phyloP scores from a whole-genome alignment of 2,113 vertebrate genomes.

The Eptesicus fuscus region DNA sequence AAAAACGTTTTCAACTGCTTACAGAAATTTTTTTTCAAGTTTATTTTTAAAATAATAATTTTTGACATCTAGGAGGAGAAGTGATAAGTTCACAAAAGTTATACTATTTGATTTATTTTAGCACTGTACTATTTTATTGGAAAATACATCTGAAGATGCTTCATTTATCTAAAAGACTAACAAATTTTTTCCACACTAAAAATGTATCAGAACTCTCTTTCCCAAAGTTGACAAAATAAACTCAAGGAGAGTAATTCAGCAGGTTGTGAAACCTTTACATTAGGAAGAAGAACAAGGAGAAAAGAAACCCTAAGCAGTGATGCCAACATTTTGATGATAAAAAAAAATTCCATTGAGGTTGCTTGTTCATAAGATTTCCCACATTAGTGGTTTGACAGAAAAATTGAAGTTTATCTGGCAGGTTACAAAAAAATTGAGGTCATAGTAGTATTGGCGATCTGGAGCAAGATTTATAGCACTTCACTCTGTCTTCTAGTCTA shows the following conservation, averaged over 20 bases:
- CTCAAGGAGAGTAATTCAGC: background rate
- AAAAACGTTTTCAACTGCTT: background rate
- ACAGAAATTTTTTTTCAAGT: background rate
- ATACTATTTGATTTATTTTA: background rate
- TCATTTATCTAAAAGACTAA: background rate
- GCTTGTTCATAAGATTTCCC: background rate
- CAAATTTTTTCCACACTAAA: background rate
- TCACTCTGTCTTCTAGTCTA: background rate
- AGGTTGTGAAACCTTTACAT: background rate
- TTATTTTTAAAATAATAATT: background rate
- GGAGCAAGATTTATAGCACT: background rate
- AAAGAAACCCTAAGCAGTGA: background rate
- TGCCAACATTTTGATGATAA: background rate
- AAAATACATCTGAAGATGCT: background rate
- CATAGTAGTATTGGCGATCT: background rate
- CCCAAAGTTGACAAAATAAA: conserved; percentile 8
- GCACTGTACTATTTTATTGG: background rate
- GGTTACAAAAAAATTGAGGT: conserved; percentile 18
- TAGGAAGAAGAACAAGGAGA: background rate
- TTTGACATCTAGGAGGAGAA: background rate
- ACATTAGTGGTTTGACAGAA: background rate
- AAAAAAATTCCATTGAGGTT: background rate
- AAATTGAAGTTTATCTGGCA: conserved; percentile 2
- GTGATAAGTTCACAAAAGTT: background rate
- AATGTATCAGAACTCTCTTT: background rate